These are phyloP conservation scores for Anaspis maculata DNA, from an alignment of 2,888 invertebrate genomes.

Conservation along the genomic window DNA sequence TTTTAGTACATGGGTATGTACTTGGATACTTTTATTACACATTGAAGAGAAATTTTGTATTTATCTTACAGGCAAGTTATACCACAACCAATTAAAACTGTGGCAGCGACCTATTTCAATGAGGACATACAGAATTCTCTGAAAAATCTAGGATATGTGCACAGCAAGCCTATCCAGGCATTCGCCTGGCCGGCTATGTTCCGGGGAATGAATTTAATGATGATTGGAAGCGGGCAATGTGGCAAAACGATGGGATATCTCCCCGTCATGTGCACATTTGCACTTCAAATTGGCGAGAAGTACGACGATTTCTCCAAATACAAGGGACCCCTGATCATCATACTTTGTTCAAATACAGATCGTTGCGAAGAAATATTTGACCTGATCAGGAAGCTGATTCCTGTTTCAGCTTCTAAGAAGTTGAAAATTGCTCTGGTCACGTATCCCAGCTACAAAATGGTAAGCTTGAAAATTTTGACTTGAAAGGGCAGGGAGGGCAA, in stretches of 20 bases:
- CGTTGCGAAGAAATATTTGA: constrained; percentile 46
- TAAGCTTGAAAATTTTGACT: constrained; percentile 8
- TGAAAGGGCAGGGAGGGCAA: background rate
- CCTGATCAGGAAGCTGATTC: constrained; percentile 41
- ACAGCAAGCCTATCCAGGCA: constrained; percentile 52
- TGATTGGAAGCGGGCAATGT: constrained; percentile 50
- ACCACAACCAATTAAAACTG: constrained; percentile 20
- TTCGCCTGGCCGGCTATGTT: constrained; percentile 64
- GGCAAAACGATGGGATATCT: constrained; percentile 68
- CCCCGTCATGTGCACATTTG: constrained; percentile 55
- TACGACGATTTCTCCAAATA: constrained; percentile 30
- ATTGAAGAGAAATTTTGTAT: constrained; percentile 3
- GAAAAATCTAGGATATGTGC: constrained; percentile 21
- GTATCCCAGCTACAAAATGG: constrained; percentile 29
- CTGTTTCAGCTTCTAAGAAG: background rate
- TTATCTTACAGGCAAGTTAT: constrained; percentile 21
- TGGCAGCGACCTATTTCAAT: constrained; percentile 26
- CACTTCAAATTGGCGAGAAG: constrained; percentile 45
- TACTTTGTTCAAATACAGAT: constrained; percentile 56
- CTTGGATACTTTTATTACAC: background rate
- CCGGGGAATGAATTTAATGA: constrained; percentile 55
- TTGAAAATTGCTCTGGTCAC: constrained; percentile 43
- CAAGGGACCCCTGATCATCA: constrained; percentile 55
- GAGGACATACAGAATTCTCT: constrained; percentile 23
- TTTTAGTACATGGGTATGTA: background rate